Evolutionary conservation across 2,113 vertebrate species (phyloP).

Genomic region (Climacteris rufus): DNA sequence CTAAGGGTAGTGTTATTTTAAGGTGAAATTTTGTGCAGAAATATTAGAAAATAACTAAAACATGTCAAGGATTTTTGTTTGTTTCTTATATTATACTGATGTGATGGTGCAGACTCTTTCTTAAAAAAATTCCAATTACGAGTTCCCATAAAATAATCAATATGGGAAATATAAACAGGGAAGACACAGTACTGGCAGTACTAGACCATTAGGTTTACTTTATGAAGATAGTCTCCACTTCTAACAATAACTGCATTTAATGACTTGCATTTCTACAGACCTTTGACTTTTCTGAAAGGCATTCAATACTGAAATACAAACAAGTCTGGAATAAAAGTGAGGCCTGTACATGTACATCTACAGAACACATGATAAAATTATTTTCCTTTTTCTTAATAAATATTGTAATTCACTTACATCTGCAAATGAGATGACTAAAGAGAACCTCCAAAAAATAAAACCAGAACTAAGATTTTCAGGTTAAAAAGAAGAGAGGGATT

Average conservation of each 20-base stretch:
- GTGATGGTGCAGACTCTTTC: neutral
- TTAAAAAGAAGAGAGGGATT: neutral
- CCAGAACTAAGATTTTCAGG: neutral
- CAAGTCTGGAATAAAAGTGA: neutral
- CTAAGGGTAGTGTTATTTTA: neutral
- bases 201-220: neutral
- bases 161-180: neutral
- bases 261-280: neutral
- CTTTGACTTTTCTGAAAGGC: neutral
- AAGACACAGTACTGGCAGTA: neutral
- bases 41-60: neutral
- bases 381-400: neutral
- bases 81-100: neutral
- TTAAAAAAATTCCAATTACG: neutral
- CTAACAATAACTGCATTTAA: neutral
- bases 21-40: neutral
- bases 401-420: neutral
- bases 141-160: neutral
- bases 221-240: neutral
- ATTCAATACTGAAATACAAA: neutral
- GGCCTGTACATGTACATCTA: neutral
- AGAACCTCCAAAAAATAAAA: neutral
- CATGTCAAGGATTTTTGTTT: neutral
- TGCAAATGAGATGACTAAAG: neutral
- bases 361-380: neutral